A percentile compares a stretch with the other conserved stretches of the same genome.
These are phyloP conservation scores for Lepidostoma basale DNA, from an alignment of 1,140 invertebrate species.

Conservation along the genomic window DNA sequence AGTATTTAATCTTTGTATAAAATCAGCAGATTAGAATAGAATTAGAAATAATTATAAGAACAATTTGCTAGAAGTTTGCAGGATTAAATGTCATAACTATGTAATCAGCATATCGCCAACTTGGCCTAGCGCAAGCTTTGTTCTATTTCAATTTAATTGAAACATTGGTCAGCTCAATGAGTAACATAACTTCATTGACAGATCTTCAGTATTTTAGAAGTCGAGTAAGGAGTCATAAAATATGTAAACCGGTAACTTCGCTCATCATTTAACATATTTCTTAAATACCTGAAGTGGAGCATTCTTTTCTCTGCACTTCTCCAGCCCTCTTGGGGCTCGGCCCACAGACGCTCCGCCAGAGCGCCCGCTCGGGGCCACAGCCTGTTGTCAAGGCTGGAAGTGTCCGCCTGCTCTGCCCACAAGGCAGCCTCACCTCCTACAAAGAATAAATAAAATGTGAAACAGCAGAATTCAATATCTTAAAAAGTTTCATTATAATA, in stretches of 20 bases:
- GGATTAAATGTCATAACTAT: too few species aligned
- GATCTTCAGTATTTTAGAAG: too few species aligned
- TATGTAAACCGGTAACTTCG: not conserved
- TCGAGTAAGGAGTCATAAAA: too few species aligned
- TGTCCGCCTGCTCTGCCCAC: constrained; percentile 82
- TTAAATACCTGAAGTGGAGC: constrained; percentile 49
- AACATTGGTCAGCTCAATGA: too few species aligned
- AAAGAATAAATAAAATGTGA: not conserved
- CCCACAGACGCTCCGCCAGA: constrained; percentile 81
- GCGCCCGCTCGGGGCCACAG: constrained; percentile 82
- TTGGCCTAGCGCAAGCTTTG: too few species aligned
- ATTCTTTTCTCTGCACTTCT: constrained; percentile 67
- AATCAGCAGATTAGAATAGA: too few species aligned
- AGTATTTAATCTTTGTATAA: too few species aligned
- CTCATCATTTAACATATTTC: not conserved
- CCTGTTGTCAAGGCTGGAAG: constrained; percentile 67
- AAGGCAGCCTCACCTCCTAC: constrained; percentile 78
- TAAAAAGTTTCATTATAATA: not conserved
- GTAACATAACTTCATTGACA: too few species aligned
- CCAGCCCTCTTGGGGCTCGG: constrained; percentile 65
- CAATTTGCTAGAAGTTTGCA: too few species aligned
- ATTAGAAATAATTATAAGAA: too few species aligned
- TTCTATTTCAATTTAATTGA: too few species aligned
- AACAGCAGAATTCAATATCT: not conserved
- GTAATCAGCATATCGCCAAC: too few species aligned